Evolutionary conservation across 2,113 vertebrate genomes (phyloP).

Genomic region (Hypomesus transpacificus): DNA sequence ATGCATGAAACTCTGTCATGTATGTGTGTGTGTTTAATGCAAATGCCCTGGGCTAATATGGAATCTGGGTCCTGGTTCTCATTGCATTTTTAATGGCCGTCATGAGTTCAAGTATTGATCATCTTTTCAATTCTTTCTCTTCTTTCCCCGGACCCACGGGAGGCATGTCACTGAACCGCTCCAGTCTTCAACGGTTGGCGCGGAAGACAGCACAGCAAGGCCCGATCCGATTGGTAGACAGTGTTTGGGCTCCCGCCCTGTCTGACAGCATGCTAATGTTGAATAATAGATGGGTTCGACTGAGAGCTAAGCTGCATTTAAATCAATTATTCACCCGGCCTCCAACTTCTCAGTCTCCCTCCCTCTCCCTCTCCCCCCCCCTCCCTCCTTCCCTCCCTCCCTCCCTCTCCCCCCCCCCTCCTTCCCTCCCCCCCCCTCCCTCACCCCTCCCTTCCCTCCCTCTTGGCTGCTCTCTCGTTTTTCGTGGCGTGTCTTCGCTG

Average conservation of each 20-base stretch:
- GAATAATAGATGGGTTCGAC: conserved; percentile 36
- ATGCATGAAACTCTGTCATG: too few relatives aligned
- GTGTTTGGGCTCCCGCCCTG: conserved; percentile 13
- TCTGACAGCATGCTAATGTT: conserved; percentile 34
- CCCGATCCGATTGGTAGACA: conserved; percentile 10
- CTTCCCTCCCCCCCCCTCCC: background rate
- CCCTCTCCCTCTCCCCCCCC: background rate
- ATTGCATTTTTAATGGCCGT: background rate
- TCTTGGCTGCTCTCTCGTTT: conserved; percentile 3
- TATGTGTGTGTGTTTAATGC: too few relatives aligned
- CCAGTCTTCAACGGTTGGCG: conserved; percentile 8
- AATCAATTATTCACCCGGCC: conserved; percentile 37
- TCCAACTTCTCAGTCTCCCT: background rate
- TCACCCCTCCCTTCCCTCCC: background rate
- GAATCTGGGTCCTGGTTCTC: background rate
- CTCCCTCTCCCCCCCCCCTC: background rate
- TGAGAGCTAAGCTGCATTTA: conserved; percentile 27
- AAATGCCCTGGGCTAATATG: background rate
- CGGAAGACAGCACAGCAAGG: conserved; percentile 1
- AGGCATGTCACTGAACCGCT: conserved; percentile 1
- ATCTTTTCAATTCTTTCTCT: background rate
- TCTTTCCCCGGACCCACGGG: background rate
- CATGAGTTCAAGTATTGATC: background rate
- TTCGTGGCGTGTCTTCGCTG: background rate
- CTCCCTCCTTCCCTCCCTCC: background rate